Evolutionary conservation across 1,140 invertebrate species (phyloP), one percentile per base, ranked within the genome.

Genomic region (Drosophila sulfurigaster): DNA sequence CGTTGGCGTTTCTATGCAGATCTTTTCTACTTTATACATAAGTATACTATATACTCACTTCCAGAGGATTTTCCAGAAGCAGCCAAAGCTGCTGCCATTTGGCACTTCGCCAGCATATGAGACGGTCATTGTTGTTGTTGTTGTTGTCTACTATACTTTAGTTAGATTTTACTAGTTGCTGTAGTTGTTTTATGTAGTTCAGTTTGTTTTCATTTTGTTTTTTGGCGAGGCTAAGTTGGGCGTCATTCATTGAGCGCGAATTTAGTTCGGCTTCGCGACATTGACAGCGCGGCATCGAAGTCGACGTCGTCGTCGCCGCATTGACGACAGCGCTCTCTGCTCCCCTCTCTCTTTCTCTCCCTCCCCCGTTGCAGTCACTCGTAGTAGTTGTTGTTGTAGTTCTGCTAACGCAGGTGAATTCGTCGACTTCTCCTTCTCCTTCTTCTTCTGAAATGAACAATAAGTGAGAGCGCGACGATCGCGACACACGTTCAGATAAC

Each of bases 41-140:
- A 25, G 7, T 38, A 38, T 35, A 2, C 1, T 32, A 5, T 41
- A 15, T 82, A 96, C 96, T 96, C 93, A 97, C 96, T 96, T 97
- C 94, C 94, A 94, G 75, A 97, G 94, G 92, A 97, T 97, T 93
- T 95, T 95, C 96, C 96, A 97, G 93, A 98, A 98, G 93, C 96
- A 97, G 90, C 97, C 97, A 92, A 97, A 98, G 93, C 95, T 97
- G 94, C 96, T 97, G 90, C 96, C 96, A 93, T 97, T 97, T 68
- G 96, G 96, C 85, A 97, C 97, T 94, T 97, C 96, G 89, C 96
- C 96, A 77, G 96, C 96, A 94, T 97, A 98, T 38, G 96, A 97
- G 79, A 98, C 95, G 79, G 96, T 97, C 97, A 97, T 98, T 82
- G 92, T 64, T 67, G 48, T 54, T 75, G 20, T 63, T 41, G 65